These are phyloP conservation scores for Ecdyonurus torrentis DNA, from an alignment of 2,888 invertebrate species.

Conservation along the genomic window DNA sequence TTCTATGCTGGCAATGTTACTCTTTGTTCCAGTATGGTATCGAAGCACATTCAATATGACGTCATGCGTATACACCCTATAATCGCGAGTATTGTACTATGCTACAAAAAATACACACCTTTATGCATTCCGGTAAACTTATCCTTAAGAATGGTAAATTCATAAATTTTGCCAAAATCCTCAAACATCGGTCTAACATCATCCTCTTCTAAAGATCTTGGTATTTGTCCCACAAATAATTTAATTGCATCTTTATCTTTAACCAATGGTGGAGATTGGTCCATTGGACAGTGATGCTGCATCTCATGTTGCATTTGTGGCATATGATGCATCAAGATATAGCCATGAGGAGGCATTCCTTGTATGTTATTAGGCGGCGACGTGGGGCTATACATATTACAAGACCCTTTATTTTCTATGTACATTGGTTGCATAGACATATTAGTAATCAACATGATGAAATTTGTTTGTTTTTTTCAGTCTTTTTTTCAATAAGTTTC, in stretches of 20 bases:
- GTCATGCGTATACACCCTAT: no score
- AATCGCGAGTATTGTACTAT: no score
- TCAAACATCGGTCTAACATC: constrained; percentile 81
- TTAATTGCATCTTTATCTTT: constrained; percentile 48
- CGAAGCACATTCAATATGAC: no score
- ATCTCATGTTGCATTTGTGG: background rate
- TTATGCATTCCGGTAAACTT: constrained; percentile 92
- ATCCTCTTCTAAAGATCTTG: constrained; percentile 72
- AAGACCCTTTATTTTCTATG: background rate
- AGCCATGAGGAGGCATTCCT: background rate
- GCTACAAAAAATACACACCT: no score
- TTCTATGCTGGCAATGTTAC: no score
- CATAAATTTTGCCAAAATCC: constrained; percentile 84
- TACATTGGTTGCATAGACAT: background rate
- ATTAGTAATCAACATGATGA: background rate
- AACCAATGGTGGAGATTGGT: background rate
- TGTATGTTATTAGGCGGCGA: background rate
- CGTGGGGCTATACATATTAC: background rate
- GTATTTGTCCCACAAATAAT: constrained; percentile 86
- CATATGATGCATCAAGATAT: no score
- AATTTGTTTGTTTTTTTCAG: background rate
- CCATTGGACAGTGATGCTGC: background rate
- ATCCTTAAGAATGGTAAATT: constrained; percentile 86
- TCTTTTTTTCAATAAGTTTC: background rate
- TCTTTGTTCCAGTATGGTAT: no score